Conservation (phyloP, 2,888 invertebrate species). For the Agonum fuliginosum region DNA sequence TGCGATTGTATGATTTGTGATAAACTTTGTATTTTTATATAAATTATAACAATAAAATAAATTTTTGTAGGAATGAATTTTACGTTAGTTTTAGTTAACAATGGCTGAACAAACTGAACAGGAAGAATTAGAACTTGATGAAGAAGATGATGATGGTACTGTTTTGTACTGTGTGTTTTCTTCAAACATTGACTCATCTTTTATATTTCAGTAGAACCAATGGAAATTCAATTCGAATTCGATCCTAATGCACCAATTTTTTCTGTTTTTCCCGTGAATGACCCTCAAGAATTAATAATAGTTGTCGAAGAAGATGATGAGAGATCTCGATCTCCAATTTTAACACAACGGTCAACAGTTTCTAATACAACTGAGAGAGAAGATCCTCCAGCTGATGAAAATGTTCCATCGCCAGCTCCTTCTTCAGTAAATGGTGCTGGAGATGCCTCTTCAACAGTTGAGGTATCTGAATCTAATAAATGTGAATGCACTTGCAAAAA, state of each 20-base stretch:
- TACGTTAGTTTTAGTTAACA: no score
- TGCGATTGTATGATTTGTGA: no score
- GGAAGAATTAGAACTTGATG: not conserved
- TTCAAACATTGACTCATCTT: not conserved
- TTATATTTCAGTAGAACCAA: no score
- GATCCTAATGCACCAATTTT: not conserved
- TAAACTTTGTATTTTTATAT: no score
- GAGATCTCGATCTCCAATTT: constrained; percentile 41
- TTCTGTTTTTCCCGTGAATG: no score
- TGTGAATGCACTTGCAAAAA: not conserved
- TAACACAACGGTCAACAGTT: not conserved
- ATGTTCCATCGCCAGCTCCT: not conserved
- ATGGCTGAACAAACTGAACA: not conserved
- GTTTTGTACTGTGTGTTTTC: no score
- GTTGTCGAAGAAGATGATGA: constrained; percentile 13
- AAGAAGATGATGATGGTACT: not conserved
- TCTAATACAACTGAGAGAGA: not conserved
- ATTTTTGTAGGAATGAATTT: no score
- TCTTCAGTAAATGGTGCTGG: not conserved
- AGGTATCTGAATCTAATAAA: not conserved
- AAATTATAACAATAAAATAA: no score
- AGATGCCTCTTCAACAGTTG: not conserved
- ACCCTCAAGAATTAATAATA: not conserved
- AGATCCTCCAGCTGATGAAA: not conserved
- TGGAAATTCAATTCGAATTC: not conserved